Evolutionary conservation across 2,888 invertebrate genomes (phyloP).

Genomic region (Sthenelais limicola): DNA sequence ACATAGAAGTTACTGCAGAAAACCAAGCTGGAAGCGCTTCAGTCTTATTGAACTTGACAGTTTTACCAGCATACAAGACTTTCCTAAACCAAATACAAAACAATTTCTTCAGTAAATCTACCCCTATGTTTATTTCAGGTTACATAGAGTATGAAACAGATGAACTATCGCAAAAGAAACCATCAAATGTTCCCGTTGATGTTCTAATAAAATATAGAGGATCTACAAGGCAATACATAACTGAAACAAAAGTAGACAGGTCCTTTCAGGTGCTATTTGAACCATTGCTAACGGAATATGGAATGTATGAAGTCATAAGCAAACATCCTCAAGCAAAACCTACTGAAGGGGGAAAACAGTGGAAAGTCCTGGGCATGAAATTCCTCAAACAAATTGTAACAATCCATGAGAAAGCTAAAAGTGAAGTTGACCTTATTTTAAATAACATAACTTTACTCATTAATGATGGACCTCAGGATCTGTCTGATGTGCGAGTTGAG

Average conservation of each 20-base stretch:
- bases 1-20: background rate
- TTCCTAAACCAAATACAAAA: background rate
- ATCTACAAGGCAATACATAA: background rate
- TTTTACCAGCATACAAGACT: conserved; percentile 2
- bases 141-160: background rate
- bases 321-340: background rate
- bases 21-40: conserved; percentile 2
- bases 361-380: conserved; percentile 32
- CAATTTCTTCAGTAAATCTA: background rate
- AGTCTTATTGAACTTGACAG: conserved; percentile 2
- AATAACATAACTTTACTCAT: background rate
- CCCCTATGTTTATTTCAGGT: background rate
- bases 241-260: conserved; percentile 1
- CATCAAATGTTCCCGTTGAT: conserved; percentile 20
- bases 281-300: conserved; percentile 13
- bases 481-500: background rate
- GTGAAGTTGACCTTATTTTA: background rate
- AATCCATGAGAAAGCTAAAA: background rate
- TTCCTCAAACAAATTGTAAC: background rate
- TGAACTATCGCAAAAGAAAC: background rate
- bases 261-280: background rate
- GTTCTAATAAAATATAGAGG: background rate
- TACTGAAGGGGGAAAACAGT: background rate
- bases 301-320: background rate
- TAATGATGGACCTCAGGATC: conserved; percentile 26